A percentile compares a stretch with the other conserved stretches of the same genome.
Evolutionary conservation across 1,140 invertebrate species (phyloP).

Genomic region (Harpegnathos saltator): DNA sequence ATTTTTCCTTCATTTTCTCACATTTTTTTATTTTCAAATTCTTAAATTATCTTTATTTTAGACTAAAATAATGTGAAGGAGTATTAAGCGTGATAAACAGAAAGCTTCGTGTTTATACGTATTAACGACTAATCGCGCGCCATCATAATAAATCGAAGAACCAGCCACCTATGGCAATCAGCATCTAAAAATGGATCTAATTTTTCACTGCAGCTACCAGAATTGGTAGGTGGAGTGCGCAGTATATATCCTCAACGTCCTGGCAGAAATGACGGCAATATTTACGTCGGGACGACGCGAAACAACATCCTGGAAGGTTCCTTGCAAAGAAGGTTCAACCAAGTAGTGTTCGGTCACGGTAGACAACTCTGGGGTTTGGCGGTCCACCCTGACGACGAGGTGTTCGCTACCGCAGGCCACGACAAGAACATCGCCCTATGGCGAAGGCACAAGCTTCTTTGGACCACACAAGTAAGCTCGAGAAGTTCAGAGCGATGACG

Average conservation of each 20-base stretch:
- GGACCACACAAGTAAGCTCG: constrained; percentile 92
- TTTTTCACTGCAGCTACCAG: constrained; percentile 89
- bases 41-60: neutral
- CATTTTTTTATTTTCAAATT: neutral
- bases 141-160: neutral
- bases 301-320: constrained; percentile 98
- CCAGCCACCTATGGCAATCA: neutral
- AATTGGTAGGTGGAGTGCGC: constrained; percentile 93
- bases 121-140: neutral
- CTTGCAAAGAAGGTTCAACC: constrained; percentile 94
- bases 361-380: constrained; percentile 96
- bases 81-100: no score
- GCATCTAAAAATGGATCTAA: neutral
- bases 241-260: constrained; percentile 95
- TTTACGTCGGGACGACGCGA: constrained; percentile 96
- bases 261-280: constrained; percentile 94
- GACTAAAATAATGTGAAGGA: no score
- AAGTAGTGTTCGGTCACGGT: constrained; percentile 96
- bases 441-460: constrained; percentile 94
- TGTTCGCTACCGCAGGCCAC: constrained; percentile 96
- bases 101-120: no score
- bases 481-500: no score
- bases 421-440: constrained; percentile 96
- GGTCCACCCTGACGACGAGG: constrained; percentile 95
- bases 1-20: no score